Evolutionary conservation across 2,888 invertebrate genomes (phyloP).

Genomic region (Drosophila borborema): DNA sequence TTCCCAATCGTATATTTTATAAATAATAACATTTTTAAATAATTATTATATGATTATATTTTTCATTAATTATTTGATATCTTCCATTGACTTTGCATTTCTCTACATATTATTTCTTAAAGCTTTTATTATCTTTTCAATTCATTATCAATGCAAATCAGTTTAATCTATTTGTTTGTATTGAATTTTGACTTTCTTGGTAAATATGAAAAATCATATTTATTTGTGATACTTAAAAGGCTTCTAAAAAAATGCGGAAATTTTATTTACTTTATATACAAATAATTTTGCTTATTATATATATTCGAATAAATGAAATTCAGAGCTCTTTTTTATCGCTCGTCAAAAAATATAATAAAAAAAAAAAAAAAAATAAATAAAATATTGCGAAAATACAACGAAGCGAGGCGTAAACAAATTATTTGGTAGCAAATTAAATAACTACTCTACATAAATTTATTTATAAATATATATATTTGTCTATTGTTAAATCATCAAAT

Average conservation of each 20-base stretch:
- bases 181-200: neutral
- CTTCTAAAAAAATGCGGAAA: neutral
- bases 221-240: neutral
- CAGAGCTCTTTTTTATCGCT: conserved; percentile 18
- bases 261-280: neutral
- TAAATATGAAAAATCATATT: neutral
- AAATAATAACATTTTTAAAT: too few relatives aligned
- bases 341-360: conserved; percentile 20
- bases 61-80: neutral
- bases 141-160: conserved; percentile 6
- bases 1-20: neutral
- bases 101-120: neutral
- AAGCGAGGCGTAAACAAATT: neutral
- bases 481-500: neutral
- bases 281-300: neutral
- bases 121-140: neutral
- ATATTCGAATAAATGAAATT: conserved; percentile 11
- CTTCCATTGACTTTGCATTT: neutral
- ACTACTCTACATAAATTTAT: neutral
- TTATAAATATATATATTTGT: neutral
- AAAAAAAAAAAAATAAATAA: too few relatives aligned
- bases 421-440: conserved; percentile 2
- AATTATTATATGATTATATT: neutral
- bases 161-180: neutral
- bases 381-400: neutral